A percentile compares a stretch with the other conserved stretches of the same genome.
phyloP scores from a whole-genome alignment of 2,797 vertebrate genomes.

The Lepilemur septentrionalis region DNA sequence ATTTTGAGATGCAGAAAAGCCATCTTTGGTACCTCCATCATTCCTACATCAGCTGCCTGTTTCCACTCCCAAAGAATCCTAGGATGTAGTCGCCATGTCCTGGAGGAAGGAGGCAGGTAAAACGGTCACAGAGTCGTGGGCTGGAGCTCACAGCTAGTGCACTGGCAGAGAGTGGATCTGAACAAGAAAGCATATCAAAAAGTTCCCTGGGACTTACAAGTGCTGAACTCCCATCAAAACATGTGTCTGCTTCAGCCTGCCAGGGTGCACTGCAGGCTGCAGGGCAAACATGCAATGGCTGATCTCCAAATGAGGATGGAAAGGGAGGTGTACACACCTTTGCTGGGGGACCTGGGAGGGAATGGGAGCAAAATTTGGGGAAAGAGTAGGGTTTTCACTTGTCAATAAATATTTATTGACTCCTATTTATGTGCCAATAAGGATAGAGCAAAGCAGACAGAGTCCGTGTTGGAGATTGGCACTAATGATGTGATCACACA shows the following conservation, averaged over 20 bases:
- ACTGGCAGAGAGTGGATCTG: neutral
- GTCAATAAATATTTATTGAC: neutral
- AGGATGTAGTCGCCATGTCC: neutral
- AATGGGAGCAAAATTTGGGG: neutral
- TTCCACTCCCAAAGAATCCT: neutral
- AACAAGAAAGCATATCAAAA: neutral
- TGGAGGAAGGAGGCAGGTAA: neutral
- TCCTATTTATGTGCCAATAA: neutral
- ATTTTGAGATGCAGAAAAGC: neutral
- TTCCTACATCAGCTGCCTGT: neutral
- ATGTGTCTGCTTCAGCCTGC: neutral
- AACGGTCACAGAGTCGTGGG: neutral
- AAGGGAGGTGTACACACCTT: neutral
- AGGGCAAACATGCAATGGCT: neutral
- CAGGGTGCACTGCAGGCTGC: neutral
- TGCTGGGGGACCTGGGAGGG: rapidly evolving
- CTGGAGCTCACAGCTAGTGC: neutral
- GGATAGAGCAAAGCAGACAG: neutral
- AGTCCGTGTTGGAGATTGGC: neutral
- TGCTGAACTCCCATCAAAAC: neutral
- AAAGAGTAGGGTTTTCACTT: neutral
- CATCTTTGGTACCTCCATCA: neutral
- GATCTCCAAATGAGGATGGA: neutral
- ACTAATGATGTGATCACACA: neutral
- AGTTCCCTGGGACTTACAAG: neutral